Evolutionary conservation across 2,113 vertebrate species (phyloP).

Genomic region (Parotia lawesii): DNA sequence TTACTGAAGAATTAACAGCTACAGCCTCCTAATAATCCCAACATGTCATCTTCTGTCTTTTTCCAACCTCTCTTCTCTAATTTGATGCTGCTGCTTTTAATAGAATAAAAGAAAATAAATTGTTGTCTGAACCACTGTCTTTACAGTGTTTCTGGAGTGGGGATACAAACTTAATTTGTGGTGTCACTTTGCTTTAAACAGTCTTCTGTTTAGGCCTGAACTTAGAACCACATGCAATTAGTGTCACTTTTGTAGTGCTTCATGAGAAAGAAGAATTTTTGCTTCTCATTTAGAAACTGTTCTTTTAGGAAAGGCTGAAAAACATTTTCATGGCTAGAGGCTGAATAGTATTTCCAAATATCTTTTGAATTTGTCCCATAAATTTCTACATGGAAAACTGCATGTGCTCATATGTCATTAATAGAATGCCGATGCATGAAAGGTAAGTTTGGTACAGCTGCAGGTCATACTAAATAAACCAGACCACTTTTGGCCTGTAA

Average conservation of each 20-base stretch:
- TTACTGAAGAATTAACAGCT: constrained; percentile 28
- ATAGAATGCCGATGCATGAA: background rate
- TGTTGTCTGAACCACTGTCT: constrained; percentile 45
- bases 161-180: constrained; percentile 25
- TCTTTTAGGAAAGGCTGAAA: background rate
- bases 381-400: background rate
- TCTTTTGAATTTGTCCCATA: background rate
- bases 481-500: background rate
- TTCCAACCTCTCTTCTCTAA: constrained; percentile 5
- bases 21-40: constrained; percentile 2
- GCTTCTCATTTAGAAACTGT: constrained; percentile 4
- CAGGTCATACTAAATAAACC: background rate
- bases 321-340: background rate
- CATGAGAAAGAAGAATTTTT: constrained; percentile 36
- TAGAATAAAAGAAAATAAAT: constrained; percentile 50
- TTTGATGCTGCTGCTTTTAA: constrained; percentile 51
- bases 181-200: constrained; percentile 48
- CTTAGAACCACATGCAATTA: constrained; percentile 31
- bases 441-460: background rate
- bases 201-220: constrained; percentile 45
- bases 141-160: constrained; percentile 19
- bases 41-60: constrained; percentile 5
- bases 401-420: background rate
- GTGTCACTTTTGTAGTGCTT: constrained; percentile 31
- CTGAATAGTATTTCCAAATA: background rate